These are phyloP conservation scores for Rostratula benghalensis DNA, from an alignment of 2,113 vertebrate species.

Conservation along the genomic window DNA sequence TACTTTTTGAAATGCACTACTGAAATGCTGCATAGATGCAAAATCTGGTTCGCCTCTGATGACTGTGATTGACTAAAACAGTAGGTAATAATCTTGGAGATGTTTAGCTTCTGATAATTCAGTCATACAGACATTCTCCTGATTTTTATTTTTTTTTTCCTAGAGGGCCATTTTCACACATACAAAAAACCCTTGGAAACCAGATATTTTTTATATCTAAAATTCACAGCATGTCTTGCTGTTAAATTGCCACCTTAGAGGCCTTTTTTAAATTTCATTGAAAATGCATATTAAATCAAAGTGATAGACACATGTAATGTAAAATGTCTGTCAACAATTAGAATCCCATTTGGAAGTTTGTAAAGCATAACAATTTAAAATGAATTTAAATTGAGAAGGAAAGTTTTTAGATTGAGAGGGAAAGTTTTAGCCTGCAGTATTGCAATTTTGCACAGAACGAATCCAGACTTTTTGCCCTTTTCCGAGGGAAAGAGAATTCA, in stretches of 20 bases:
- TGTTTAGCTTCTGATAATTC: constrained; percentile 29
- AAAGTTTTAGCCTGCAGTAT: constrained; percentile 41
- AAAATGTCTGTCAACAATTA: constrained; percentile 72
- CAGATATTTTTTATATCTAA: constrained; percentile 59
- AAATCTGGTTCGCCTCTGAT: constrained; percentile 12
- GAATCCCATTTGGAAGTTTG: constrained; percentile 70
- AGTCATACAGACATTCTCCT: background rate
- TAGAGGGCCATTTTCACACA: constrained; percentile 10
- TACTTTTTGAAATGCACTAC: constrained; percentile 11
- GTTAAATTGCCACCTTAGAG: constrained; percentile 73
- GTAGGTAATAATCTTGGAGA: constrained; percentile 8
- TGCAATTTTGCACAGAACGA: constrained; percentile 7
- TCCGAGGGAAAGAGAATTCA: background rate
- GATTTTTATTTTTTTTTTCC: background rate
- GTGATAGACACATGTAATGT: constrained; percentile 71
- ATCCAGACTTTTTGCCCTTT: background rate
- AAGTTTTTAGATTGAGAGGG: constrained; percentile 47
- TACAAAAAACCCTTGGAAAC: background rate
- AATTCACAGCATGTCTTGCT: constrained; percentile 70
- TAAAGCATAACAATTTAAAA: constrained; percentile 69
- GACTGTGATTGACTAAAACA: constrained; percentile 33
- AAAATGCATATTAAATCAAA: constrained; percentile 75
- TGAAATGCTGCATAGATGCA: constrained; percentile 40
- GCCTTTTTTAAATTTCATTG: constrained; percentile 67
- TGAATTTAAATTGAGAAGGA: constrained; percentile 52